These are phyloP conservation scores for Lepisosteus oculatus DNA, from an alignment of 2,113 vertebrate species.

Conservation along the genomic window DNA sequence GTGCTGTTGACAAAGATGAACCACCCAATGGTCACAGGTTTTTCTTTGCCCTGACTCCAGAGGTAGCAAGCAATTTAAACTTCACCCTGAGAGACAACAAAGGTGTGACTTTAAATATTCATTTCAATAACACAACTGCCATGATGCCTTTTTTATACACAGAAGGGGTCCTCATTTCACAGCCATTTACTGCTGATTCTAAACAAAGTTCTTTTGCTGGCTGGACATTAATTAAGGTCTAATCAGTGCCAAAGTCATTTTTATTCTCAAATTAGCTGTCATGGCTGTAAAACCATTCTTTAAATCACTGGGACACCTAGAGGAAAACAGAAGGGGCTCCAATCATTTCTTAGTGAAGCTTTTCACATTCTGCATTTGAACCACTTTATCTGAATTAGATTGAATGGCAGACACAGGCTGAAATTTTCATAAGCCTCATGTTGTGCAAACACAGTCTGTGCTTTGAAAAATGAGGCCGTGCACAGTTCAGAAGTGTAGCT, in stretches of 20 bases:
- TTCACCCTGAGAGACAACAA: conserved; percentile 93
- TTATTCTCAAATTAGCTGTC: conserved; percentile 48
- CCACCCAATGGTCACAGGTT: conserved; percentile 87
- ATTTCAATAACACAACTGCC: neutral
- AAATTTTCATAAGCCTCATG: conserved; percentile 20
- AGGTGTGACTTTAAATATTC: conserved; percentile 60
- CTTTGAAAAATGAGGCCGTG: conserved; percentile 16
- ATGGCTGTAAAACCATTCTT: conserved; percentile 37
- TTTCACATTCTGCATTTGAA: conserved; percentile 24
- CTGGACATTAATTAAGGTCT: conserved; percentile 42
- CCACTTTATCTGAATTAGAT: conserved; percentile 33
- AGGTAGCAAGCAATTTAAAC: conserved; percentile 82
- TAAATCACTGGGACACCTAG: conserved; percentile 41
- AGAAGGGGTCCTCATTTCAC: neutral
- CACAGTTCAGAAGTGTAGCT: neutral
- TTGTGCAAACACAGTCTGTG: conserved; percentile 18
- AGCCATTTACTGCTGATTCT: conserved; percentile 27
- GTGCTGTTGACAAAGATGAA: conserved; percentile 89
- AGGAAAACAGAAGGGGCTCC: conserved; percentile 25
- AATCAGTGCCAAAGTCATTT: conserved; percentile 38
- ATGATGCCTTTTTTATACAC: neutral
- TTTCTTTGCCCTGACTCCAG: conserved; percentile 78
- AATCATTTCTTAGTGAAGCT: conserved; percentile 15
- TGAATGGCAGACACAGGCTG: conserved; percentile 12
- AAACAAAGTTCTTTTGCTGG: conserved; percentile 14